phyloP scores from a whole-genome alignment of 1,140 invertebrate genomes.

The Bombyx mandarina region DNA sequence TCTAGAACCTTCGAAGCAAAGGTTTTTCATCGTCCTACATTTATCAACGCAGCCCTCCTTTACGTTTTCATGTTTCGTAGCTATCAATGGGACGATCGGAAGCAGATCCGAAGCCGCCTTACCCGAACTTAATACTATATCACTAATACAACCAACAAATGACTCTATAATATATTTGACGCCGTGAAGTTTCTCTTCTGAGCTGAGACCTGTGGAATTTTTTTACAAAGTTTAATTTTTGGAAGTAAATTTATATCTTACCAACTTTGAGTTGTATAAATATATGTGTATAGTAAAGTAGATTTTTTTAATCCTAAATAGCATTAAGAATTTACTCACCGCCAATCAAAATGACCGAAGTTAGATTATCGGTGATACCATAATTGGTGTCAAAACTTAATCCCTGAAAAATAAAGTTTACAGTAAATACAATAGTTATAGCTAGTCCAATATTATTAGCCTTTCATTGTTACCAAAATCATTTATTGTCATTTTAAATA shows the following conservation, averaged over 20 bases:
- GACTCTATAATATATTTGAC: constrained; percentile 93
- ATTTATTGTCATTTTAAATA: too few relatives aligned
- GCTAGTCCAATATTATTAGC: too few relatives aligned
- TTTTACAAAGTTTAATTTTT: not conserved
- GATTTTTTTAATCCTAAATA: not conserved
- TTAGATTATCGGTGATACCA: constrained; percentile 84
- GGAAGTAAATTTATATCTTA: not conserved
- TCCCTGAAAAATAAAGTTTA: constrained; percentile 59
- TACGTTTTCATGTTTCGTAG: constrained; percentile 88
- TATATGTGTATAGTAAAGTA: too few relatives aligned
- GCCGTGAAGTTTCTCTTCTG: constrained; percentile 86
- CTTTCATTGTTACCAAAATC: too few relatives aligned
- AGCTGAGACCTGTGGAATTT: constrained; percentile 80
- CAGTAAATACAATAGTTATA: too few relatives aligned
- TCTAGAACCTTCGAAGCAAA: constrained; percentile 85
- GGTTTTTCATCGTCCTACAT: constrained; percentile 83
- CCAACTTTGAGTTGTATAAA: not conserved
- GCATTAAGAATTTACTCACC: constrained; percentile 70
- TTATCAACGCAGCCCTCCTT: constrained; percentile 87
- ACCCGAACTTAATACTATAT: constrained; percentile 86
- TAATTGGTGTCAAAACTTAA: constrained; percentile 86
- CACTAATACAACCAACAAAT: constrained; percentile 91
- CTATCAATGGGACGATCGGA: constrained; percentile 84
- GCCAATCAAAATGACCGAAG: constrained; percentile 90
- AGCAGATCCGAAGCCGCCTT: constrained; percentile 86